These are phyloP conservation scores for Stenotaenia linearis DNA, from an alignment of 2,888 invertebrate genomes.

Conservation along the genomic window DNA sequence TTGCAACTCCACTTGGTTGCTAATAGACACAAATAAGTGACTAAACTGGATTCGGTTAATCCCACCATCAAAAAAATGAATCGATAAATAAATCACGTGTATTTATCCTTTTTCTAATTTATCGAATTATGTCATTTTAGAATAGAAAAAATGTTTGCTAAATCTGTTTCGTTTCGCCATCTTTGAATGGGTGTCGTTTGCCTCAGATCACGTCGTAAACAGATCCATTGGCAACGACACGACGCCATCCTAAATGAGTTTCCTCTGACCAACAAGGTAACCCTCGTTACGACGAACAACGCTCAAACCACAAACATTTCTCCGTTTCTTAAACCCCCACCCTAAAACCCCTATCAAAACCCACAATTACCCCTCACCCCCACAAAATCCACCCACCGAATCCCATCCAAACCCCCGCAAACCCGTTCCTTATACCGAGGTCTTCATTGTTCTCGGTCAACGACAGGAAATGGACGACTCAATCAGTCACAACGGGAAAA, in stretches of 20 bases:
- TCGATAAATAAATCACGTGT: too few relatives aligned
- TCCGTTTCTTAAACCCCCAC: neutral
- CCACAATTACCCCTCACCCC: neutral
- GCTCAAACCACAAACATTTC: neutral
- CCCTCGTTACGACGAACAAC: neutral
- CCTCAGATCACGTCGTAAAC: conserved; percentile 8
- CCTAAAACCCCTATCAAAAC: neutral
- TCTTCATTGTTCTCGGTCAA: conserved; percentile 5
- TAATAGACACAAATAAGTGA: neutral
- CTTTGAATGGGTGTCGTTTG: conserved; percentile 1
- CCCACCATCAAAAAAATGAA: neutral
- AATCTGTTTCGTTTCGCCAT: neutral
- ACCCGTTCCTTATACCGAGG: neutral
- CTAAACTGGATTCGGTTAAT: too few relatives aligned
- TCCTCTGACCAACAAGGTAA: neutral
- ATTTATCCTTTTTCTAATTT: too few relatives aligned
- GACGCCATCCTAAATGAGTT: conserved; percentile 19
- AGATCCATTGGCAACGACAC: conserved; percentile 15
- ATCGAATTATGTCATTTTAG: too few relatives aligned
- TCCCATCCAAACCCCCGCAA: neutral
- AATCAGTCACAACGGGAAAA: conserved; percentile 29
- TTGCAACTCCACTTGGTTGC: neutral
- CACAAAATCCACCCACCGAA: neutral
- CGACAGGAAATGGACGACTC: conserved; percentile 32
- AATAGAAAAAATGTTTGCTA: neutral